A percentile compares a stretch with the other conserved stretches of the same genome.
Conservation (phyloP, 1,140 invertebrate genomes). For the Drosophila orena region DNA sequence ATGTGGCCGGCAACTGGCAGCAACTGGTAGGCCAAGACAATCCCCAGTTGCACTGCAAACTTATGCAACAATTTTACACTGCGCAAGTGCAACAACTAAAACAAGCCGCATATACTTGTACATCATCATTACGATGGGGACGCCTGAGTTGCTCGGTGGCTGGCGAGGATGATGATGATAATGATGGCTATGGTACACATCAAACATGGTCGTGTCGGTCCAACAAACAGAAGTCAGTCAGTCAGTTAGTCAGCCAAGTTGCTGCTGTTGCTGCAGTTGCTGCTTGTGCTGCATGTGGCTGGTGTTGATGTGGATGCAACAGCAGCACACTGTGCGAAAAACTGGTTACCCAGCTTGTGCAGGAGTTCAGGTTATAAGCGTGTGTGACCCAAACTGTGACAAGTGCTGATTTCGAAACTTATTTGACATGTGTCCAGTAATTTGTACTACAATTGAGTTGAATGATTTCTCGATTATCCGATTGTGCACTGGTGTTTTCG, state of each 20-base stretch:
- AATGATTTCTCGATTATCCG: not conserved
- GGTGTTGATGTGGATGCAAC: constrained; percentile 64
- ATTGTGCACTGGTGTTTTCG: not conserved
- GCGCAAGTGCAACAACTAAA: constrained; percentile 80
- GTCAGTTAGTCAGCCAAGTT: constrained; percentile 66
- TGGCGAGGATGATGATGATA: constrained; percentile 36
- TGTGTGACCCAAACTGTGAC: too few relatives aligned
- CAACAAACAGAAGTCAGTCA: constrained; percentile 83
- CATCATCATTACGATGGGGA: constrained; percentile 39
- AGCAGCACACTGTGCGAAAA: constrained; percentile 5
- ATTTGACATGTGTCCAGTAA: too few relatives aligned
- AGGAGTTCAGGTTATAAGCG: not conserved
- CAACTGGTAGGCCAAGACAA: constrained; percentile 21
- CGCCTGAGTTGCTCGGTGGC: not conserved
- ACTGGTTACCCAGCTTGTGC: not conserved
- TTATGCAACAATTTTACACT: constrained; percentile 79
- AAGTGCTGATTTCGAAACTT: not conserved
- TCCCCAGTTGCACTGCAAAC: constrained; percentile 50
- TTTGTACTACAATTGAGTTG: too few relatives aligned
- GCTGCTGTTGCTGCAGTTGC: constrained; percentile 37
- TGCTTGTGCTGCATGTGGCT: constrained; percentile 42
- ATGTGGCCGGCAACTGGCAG: constrained; percentile 61
- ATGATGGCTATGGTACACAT: constrained; percentile 71
- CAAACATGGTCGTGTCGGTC: constrained; percentile 82
- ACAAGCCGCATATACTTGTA: constrained; percentile 63